Percentiles rank a stretch among this genome's conserved stretches.
These are phyloP conservation scores for Macaria notata DNA, from an alignment of 2,888 invertebrate species.

Conservation along the genomic window DNA sequence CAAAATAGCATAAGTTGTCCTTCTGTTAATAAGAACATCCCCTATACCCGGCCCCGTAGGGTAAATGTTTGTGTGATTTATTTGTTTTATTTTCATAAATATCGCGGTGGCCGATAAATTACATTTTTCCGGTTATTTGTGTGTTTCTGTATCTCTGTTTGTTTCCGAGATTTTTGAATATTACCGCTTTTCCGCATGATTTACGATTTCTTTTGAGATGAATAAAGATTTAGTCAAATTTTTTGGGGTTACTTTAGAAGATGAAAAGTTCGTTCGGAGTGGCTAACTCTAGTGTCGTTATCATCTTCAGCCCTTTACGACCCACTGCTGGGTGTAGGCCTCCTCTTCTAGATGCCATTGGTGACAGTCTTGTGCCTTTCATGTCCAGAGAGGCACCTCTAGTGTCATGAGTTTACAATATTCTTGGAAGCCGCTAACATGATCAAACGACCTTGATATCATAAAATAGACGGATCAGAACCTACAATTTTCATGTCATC, in stretches of 20 bases:
- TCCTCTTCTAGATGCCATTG: no score
- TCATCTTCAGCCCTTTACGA: not conserved
- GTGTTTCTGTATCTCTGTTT: constrained; percentile 18
- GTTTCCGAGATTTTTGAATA: constrained; percentile 23
- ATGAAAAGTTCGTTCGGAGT: not conserved
- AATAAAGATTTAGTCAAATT: constrained; percentile 1
- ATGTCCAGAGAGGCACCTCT: no score
- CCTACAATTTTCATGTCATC: no score
- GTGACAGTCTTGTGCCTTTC: no score
- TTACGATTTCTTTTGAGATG: constrained; percentile 12
- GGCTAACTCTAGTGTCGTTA: no score
- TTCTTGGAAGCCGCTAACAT: no score
- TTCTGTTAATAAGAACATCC: constrained; percentile 7
- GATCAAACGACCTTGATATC: no score
- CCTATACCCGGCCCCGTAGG: constrained; percentile 14
- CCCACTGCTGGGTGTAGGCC: no score
- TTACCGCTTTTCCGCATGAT: constrained; percentile 9
- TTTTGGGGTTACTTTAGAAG: constrained; percentile 10
- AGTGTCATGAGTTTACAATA: no score
- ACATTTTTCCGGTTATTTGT: constrained; percentile 24
- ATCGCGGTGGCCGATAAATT: constrained; percentile 23
- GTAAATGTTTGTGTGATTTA: constrained; percentile 24
- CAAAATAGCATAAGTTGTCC: not conserved
- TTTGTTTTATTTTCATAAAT: constrained; percentile 29
- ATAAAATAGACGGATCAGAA: no score